Conservation (phyloP, 2,888 invertebrate species). For the Cephonodes hylas region DNA sequence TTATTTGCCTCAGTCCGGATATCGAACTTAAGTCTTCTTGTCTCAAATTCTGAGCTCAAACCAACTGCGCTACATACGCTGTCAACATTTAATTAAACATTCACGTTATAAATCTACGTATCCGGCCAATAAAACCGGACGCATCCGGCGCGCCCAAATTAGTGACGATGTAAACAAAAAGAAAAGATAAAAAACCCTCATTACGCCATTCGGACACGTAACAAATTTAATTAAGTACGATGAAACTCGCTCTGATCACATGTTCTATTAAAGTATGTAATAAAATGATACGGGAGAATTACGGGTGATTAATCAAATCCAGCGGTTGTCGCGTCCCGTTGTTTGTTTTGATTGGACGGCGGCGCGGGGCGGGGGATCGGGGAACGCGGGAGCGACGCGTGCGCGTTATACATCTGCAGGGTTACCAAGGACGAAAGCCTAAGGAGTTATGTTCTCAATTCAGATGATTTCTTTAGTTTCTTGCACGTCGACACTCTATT, state of each 20-base stretch:
- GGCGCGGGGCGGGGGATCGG: slow-evolving; percentile 22
- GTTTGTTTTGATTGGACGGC: slow-evolving; percentile 21
- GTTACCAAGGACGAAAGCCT: background rate
- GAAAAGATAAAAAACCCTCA: slow-evolving; percentile 3
- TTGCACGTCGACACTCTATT: too few relatives aligned
- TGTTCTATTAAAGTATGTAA: slow-evolving; percentile 17
- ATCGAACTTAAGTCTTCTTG: too few relatives aligned
- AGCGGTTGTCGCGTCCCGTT: slow-evolving; percentile 27
- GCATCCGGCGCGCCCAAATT: slow-evolving; percentile 31
- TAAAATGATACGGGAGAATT: slow-evolving; percentile 24
- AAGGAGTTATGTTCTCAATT: too few relatives aligned
- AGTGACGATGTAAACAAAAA: background rate
- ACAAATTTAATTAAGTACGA: slow-evolving; percentile 15
- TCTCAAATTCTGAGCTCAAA: background rate
- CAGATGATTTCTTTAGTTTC: too few relatives aligned
- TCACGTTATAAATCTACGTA: slow-evolving; percentile 48
- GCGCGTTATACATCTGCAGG: slow-evolving; percentile 36
- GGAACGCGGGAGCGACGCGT: slow-evolving; percentile 43
- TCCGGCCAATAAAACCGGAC: slow-evolving; percentile 40
- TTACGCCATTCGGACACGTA: background rate
- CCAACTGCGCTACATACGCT: background rate
- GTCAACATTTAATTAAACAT: slow-evolving; percentile 8
- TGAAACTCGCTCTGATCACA: slow-evolving; percentile 25
- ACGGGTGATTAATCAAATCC: slow-evolving; percentile 35
- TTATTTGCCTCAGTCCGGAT: too few relatives aligned